Evolutionary conservation across 2,888 invertebrate genomes (phyloP), one percentile per base, ranked within the genome.

Genomic region (Drosophila melanocephala): DNA sequence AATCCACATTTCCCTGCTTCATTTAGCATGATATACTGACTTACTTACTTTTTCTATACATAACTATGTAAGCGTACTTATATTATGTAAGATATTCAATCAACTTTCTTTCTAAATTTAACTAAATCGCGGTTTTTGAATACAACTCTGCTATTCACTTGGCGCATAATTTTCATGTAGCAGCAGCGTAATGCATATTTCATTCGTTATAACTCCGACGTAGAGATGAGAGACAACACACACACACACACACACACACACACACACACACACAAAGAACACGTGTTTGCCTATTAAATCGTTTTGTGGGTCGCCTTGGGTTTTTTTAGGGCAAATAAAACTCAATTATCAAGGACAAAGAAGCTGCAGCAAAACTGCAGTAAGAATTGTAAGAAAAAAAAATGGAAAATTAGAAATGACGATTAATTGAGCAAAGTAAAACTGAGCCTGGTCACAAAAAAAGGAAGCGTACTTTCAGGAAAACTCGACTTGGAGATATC

Each of bases 381-480:
- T 4, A 32, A 26, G 39, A 19, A 47, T n/a, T 26, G 33, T 39
- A n/a, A 42, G 60, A 52, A 44, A 30, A 22, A 22, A 44, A 44
- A 59, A 60, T 30, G 30, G 26, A 51, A 39, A n/a, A 42, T 61
- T 51, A 35, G 26, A 61, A 53, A 72, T 61, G 52, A 55, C 71
- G 79, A 82, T 82, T 79, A 79, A 81, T 81, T 59, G 52, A 51
- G 51, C 10, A 32, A 59, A 32, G 28, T n/a, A 47, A 59, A 79
- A 67, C 64, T 53, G 53, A 52, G 66, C 33, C 26, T 39, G 39
- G 33, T 12, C 33, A 1, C 33, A 35, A 35, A 35, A 19, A 19
- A 12, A 32, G 19, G 2, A 28, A 32, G 28, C 7, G 14, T 14
- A 14, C 14, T 35, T 14, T 5, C 3, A 28, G 32, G 0, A 2